phyloP scores from a whole-genome alignment of 2,113 vertebrate species.

The Halichoerus grypus region DNA sequence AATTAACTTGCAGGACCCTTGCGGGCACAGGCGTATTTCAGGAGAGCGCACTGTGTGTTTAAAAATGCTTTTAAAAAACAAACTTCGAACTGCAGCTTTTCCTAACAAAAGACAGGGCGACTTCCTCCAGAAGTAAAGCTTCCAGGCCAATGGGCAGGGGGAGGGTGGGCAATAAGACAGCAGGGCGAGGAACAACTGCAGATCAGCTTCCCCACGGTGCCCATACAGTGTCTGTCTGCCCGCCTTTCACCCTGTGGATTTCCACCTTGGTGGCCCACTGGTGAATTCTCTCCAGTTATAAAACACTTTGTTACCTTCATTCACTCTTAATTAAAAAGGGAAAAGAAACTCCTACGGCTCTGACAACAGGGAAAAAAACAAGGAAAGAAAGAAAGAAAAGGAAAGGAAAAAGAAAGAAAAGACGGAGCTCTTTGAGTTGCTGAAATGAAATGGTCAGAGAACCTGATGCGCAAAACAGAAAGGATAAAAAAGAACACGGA shows the following conservation, averaged over 20 bases:
- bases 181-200: neutral
- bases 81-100: constrained; percentile 67
- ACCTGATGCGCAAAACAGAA: neutral
- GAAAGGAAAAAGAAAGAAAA: neutral
- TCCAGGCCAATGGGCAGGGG: constrained; percentile 37
- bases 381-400: neutral
- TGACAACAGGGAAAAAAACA: neutral
- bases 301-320: constrained; percentile 75
- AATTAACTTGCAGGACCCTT: constrained; percentile 67
- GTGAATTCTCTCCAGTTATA: constrained; percentile 76
- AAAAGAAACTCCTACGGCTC: constrained; percentile 62
- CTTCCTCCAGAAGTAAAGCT: constrained; percentile 54
- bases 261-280: constrained; percentile 63
- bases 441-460: neutral
- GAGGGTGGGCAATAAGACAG: constrained; percentile 55
- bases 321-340: constrained; percentile 78
- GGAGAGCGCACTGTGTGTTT: constrained; percentile 51
- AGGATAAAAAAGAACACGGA: neutral
- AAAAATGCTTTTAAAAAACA: constrained; percentile 65
- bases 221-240: neutral
- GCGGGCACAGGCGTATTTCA: constrained; percentile 46
- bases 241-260: constrained; percentile 53
- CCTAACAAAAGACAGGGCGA: constrained; percentile 69
- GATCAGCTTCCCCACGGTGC: neutral
- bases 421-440: neutral